Conservation (phyloP, 1,140 invertebrate species). For the Apolygus lucorum region DNA sequence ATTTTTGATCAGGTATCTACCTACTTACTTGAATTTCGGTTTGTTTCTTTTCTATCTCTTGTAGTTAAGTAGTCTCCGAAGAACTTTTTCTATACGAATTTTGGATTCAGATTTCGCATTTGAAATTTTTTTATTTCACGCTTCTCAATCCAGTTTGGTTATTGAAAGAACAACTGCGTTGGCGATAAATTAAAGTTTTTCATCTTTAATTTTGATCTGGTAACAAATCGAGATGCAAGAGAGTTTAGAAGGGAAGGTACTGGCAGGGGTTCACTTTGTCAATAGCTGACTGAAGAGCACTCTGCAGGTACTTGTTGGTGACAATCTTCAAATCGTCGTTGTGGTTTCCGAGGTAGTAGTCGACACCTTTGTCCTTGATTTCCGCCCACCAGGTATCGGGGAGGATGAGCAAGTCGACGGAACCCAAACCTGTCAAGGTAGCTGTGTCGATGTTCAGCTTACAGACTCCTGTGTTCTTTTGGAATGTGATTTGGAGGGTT, state of each 20-base stretch:
- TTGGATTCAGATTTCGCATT: too few species aligned
- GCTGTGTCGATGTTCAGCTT: neutral
- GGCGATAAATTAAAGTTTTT: too few species aligned
- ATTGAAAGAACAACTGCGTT: too few species aligned
- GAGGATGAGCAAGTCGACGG: neutral
- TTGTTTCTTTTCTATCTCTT: too few species aligned
- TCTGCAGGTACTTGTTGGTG: neutral
- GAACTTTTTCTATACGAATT: too few species aligned
- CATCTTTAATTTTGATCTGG: neutral
- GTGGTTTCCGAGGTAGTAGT: neutral
- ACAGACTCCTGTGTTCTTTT: neutral
- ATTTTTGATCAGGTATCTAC: too few species aligned
- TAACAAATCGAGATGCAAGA: neutral
- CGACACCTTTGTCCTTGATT: conserved; percentile 1
- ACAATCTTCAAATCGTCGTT: neutral
- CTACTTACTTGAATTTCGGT: too few species aligned
- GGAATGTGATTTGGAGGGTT: neutral
- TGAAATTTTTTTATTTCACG: too few species aligned
- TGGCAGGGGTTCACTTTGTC: neutral
- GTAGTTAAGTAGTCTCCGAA: too few species aligned
- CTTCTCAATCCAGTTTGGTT: too few species aligned
- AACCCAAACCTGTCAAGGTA: neutral
- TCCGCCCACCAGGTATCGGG: neutral
- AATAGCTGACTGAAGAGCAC: neutral
- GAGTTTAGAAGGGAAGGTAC: conserved; percentile 3